Percentiles rank a stretch among this genome's conserved stretches.
These are phyloP conservation scores for Urophycis tenuis DNA, from an alignment of 2,797 vertebrate species.

Conservation along the genomic window DNA sequence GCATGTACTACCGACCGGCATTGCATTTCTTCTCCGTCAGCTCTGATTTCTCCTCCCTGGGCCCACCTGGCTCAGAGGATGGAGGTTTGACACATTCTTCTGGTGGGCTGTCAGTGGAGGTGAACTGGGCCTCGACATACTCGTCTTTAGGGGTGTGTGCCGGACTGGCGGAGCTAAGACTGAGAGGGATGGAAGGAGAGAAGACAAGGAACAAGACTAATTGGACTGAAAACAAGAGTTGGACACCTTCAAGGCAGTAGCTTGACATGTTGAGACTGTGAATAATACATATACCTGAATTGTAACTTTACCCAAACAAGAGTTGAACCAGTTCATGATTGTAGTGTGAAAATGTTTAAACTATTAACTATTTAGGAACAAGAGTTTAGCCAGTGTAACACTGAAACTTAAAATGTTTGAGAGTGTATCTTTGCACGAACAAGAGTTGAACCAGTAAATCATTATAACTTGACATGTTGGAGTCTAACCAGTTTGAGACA, in stretches of 20 bases:
- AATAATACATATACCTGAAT: background rate
- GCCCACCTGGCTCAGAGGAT: slow-evolving; percentile 74
- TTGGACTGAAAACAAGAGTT: slow-evolving; percentile 31
- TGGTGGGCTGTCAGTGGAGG: slow-evolving; percentile 69
- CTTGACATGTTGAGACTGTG: background rate
- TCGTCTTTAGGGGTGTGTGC: slow-evolving; percentile 87
- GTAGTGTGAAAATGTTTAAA: background rate
- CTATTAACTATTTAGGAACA: background rate
- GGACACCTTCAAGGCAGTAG: slow-evolving; percentile 25
- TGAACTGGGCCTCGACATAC: slow-evolving; percentile 71
- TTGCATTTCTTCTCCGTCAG: slow-evolving; percentile 71
- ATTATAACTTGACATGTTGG: background rate
- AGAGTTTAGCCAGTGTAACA: background rate
- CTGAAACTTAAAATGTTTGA: background rate
- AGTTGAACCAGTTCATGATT: too few species aligned
- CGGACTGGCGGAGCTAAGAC: slow-evolving; percentile 92
- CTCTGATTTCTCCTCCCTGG: slow-evolving; percentile 72
- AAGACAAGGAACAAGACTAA: slow-evolving; percentile 16
- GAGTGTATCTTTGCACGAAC: background rate
- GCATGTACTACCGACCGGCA: slow-evolving; percentile 58
- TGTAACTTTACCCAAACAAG: background rate
- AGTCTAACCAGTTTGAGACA: background rate
- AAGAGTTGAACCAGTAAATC: background rate
- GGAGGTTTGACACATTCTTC: slow-evolving; percentile 74
- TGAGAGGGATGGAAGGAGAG: slow-evolving; percentile 64